Evolutionary conservation across 30 jellyfish, hydroid and myxozoan species (phyloP).

Genomic region (Morbakka virulenta): DNA sequence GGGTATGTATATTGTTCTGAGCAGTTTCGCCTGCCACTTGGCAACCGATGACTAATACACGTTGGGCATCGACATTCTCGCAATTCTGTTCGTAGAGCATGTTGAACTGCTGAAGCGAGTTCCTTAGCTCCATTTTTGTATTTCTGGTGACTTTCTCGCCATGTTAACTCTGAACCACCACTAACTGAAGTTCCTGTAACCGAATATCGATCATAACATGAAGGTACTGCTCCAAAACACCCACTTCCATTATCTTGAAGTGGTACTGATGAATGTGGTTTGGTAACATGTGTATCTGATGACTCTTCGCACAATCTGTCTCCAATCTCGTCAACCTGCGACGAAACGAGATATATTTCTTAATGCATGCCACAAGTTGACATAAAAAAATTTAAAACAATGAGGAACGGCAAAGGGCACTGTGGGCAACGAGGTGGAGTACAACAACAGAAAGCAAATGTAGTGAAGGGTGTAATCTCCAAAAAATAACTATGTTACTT

Average conservation of each 20-base stretch:
- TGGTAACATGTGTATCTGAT: not conserved
- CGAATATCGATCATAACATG: slow-evolving; percentile 60
- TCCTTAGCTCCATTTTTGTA: slow-evolving; percentile 89
- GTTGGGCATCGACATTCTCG: slow-evolving; percentile 75
- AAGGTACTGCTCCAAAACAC: not conserved
- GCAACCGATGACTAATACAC: slow-evolving; percentile 17
- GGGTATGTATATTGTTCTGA: not conserved
- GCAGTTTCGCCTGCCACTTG: slow-evolving; percentile 8
- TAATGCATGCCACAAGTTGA: no score
- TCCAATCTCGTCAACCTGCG: no score
- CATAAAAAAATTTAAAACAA: no score
- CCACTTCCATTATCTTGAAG: not conserved
- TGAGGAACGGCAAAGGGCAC: no score
- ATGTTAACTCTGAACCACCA: slow-evolving; percentile 77
- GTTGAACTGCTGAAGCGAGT: slow-evolving; percentile 88
- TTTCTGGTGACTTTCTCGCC: slow-evolving; percentile 60
- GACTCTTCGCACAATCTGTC: no score
- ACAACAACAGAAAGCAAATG: no score
- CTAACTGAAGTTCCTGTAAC: slow-evolving; percentile 93
- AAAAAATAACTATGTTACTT: no score
- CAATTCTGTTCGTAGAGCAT: slow-evolving; percentile 76
- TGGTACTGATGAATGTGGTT: not conserved
- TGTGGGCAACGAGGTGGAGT: no score
- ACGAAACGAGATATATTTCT: no score
- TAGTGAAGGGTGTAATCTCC: no score